These are phyloP conservation scores for Colaptes auratus DNA, from an alignment of 2,113 vertebrate species.

Conservation along the genomic window DNA sequence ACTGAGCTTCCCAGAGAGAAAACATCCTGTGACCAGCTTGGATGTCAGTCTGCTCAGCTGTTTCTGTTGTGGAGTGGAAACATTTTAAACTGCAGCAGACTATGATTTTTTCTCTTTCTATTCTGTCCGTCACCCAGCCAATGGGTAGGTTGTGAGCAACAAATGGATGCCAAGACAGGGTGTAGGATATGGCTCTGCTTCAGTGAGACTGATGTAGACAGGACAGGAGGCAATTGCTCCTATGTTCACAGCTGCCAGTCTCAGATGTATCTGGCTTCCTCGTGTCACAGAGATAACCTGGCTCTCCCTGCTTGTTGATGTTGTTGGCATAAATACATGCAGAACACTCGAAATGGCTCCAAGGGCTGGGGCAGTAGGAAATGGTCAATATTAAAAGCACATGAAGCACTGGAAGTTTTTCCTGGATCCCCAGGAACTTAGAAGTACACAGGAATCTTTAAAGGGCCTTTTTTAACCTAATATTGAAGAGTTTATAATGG, in stretches of 20 bases:
- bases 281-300: background rate
- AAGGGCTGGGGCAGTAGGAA: background rate
- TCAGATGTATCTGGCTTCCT: background rate
- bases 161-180: background rate
- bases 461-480: background rate
- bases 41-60: slow-evolving; percentile 68
- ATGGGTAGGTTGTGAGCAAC: background rate
- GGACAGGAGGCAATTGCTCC: background rate
- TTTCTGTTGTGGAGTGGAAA: slow-evolving; percentile 54
- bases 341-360: background rate
- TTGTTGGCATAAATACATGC: background rate
- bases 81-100: background rate
- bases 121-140: background rate
- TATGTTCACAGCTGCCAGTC: background rate
- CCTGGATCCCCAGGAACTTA: background rate
- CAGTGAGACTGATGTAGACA: background rate
- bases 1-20: slow-evolving; percentile 43
- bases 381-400: background rate
- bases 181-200: background rate
- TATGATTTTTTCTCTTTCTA: background rate
- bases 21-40: slow-evolving; percentile 56
- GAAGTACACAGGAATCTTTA: background rate
- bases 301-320: background rate
- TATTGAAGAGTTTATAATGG: background rate
- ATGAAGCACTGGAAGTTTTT: background rate